Base-by-base conservation (phyloP, 2,888 invertebrate species). In the Diarsia brunnea region DNA sequence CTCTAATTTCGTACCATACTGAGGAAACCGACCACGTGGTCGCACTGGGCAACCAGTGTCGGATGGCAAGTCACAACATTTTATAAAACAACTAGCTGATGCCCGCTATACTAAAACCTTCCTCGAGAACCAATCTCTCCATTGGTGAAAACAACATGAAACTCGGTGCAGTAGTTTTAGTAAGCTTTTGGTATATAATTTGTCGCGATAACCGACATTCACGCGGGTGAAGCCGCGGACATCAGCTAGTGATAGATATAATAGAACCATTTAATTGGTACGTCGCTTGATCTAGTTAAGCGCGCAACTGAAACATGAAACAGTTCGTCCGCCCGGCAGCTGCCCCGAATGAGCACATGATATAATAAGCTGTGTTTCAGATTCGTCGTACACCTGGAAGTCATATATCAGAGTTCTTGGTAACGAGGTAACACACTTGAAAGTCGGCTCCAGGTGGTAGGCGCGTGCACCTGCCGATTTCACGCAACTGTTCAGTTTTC, bases 371-470 rank as follows among this genome's bases (percentile, higher is more conserved):
- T 38, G 31, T 55, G 68, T 81, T 81, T 71, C 85, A 77, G 85
- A 73, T 81, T 77, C 70, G 38, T 51, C 43, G 74, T 75, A 75
- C 88, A 90, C 87, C 89, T 90, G 89, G 87, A 86, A 79, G 77
- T 71, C 72, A 70, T 89, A 83, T 84, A 87, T 87, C 86, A 87
- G 81, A 79, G 78, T 73, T 79, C 75, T 70, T 69, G 68, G 82
- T 75, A 81, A 79, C 68, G 70, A 79, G 75, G 73, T 71, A 68
- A 78, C 73, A 76, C 72, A 77, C 73, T 86, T 84, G 78, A 82
- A 88, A 82, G 84, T 85, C 64, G 79, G 71, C 43, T 85, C 87
- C 90, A 90, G 90, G 84, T 89, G 89, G 64, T 66, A 60, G 4
- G 53, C 73, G 31, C 45, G 19, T 24, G 76, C 89, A 88, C 85